These are phyloP conservation scores for Dryadula phaetusa DNA, from an alignment of 2,888 invertebrate genomes.

Conservation along the genomic window DNA sequence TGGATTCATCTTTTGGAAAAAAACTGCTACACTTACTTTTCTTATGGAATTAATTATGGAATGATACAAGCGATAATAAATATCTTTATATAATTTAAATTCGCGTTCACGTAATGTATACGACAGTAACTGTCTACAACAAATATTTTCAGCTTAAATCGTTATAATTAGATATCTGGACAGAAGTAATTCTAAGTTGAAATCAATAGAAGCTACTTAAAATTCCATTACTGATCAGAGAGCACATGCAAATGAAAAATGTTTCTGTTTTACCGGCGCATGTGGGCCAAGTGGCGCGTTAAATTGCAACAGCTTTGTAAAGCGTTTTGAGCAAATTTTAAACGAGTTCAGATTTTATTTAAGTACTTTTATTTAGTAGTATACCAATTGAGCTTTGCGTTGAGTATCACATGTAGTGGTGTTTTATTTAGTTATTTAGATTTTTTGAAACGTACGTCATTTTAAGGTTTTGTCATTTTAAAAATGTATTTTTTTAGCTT, in stretches of 20 bases:
- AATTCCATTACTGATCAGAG: slow-evolving; percentile 36
- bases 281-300: slow-evolving; percentile 46
- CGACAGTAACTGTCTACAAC: not conserved
- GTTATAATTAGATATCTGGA: not conserved
- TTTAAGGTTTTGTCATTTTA: not conserved
- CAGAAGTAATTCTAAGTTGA: not conserved
- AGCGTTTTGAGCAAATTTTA: slow-evolving; percentile 44
- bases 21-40: not conserved
- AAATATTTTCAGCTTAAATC: not conserved
- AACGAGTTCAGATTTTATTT: slow-evolving; percentile 38
- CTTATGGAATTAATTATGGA: not conserved
- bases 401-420: not conserved
- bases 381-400: slow-evolving; percentile 4
- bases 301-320: slow-evolving; percentile 49
- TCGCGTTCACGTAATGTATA: no score
- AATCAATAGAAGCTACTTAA: slow-evolving; percentile 28
- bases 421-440: not conserved
- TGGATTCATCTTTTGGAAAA: not conserved
- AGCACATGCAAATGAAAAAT: slow-evolving; percentile 41
- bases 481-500: not conserved
- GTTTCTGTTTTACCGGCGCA: slow-evolving; percentile 42
- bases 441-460: no score
- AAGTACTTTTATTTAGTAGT: slow-evolving; percentile 26
- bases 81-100: not conserved
- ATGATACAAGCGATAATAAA: not conserved